Conservation (phyloP, 2,888 invertebrate genomes). For the Tetragonula carbonaria region DNA sequence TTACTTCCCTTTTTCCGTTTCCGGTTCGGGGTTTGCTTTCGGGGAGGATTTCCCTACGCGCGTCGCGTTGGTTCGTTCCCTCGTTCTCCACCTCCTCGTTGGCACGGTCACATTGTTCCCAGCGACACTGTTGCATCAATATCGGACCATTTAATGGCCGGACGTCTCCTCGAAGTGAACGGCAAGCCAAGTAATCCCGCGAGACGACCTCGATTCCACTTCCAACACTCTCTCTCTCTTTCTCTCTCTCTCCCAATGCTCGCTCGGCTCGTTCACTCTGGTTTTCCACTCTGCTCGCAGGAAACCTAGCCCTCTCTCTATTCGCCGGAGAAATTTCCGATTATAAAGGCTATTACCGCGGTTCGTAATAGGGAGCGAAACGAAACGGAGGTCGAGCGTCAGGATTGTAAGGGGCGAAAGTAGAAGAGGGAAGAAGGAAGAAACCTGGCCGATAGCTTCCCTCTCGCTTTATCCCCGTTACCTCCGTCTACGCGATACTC, state of each 20-base stretch:
- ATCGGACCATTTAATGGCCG: constrained; percentile 56
- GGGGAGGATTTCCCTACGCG: background rate
- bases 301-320: constrained; percentile 5
- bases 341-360: constrained; percentile 78
- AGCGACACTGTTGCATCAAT: constrained; percentile 41
- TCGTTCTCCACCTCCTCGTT: too few relatives aligned
- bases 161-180: constrained; percentile 42
- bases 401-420: constrained; percentile 47
- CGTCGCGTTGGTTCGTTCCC: too few relatives aligned
- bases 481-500: too few relatives aligned
- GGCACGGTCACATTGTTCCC: constrained; percentile 20
- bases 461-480: background rate
- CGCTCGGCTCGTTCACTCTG: constrained; percentile 5
- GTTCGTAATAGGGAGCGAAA: constrained; percentile 67
- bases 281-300: background rate
- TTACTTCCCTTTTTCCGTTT: background rate
- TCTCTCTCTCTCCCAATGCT: background rate
- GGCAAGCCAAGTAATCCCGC: constrained; percentile 51
- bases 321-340: constrained; percentile 76
- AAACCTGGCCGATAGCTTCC: background rate
- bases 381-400: constrained; percentile 65
- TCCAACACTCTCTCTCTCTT: background rate
- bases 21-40: background rate
- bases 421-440: background rate
- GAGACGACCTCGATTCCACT: constrained; percentile 42